These are phyloP conservation scores for Cynaeus angustus DNA, from an alignment of 2,888 invertebrate genomes.

Conservation along the genomic window DNA sequence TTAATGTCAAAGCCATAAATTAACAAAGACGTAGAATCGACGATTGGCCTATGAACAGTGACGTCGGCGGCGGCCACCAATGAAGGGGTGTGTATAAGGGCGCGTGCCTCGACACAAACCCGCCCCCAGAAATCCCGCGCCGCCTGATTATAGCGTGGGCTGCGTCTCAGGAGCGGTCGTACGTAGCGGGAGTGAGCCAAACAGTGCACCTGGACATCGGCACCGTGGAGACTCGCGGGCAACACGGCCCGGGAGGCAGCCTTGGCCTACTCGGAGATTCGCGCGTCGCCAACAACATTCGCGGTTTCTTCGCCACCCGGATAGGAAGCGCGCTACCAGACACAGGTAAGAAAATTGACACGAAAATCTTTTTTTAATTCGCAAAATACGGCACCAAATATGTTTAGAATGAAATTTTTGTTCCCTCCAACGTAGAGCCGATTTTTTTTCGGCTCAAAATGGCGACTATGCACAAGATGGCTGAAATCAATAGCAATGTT, in stretches of 20 bases:
- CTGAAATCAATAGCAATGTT: conserved; percentile 59
- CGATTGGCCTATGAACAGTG: conserved; percentile 51
- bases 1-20: conserved; percentile 46
- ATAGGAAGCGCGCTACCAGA: conserved; percentile 81
- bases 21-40: conserved; percentile 34
- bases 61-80: conserved; percentile 53
- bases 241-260: conserved; percentile 69
- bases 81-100: conserved; percentile 57
- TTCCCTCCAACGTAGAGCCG: neutral
- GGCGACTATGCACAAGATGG: conserved; percentile 65
- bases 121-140: conserved; percentile 58
- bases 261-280: conserved; percentile 80
- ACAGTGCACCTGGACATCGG: conserved; percentile 69
- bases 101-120: conserved; percentile 55
- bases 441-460: conserved; percentile 57
- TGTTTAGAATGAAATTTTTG: neutral
- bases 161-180: conserved; percentile 65
- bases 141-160: conserved; percentile 70
- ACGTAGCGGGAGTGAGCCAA: conserved; percentile 57
- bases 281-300: conserved; percentile 83
- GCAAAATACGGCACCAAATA: neutral
- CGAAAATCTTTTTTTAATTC: neutral
- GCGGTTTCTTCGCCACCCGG: conserved; percentile 81
- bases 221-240: conserved; percentile 70
- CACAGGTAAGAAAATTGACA: conserved; percentile 75